These are phyloP conservation scores for Sericinus montela DNA, from an alignment of 2,888 invertebrate species.

Conservation along the genomic window DNA sequence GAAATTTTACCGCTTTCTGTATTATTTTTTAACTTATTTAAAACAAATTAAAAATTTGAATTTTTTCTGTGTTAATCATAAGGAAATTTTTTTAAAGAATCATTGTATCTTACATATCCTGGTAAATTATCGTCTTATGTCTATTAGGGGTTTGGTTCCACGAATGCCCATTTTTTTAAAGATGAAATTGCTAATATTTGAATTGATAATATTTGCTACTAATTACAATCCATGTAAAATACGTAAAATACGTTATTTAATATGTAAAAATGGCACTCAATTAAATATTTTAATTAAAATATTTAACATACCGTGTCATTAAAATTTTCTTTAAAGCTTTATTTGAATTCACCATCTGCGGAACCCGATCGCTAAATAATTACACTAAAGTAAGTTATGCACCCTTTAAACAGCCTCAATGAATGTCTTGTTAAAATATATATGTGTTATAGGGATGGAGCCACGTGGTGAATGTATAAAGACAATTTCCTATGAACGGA, in stretches of 20 bases:
- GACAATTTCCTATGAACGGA: slow-evolving; percentile 57
- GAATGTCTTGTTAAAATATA: slow-evolving; percentile 62
- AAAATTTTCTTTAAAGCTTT: slow-evolving; percentile 54
- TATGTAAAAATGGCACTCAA: slow-evolving; percentile 6
- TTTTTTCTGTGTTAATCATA: too few relatives aligned
- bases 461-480: slow-evolving; percentile 67
- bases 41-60: not conserved
- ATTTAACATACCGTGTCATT: slow-evolving; percentile 55
- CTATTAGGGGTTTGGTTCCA: too few relatives aligned
- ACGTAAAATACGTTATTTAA: too few relatives aligned
- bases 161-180: too few relatives aligned
- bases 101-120: too few relatives aligned
- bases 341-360: slow-evolving; percentile 67
- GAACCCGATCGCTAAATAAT: slow-evolving; percentile 74
- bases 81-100: too few relatives aligned
- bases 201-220: too few relatives aligned
- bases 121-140: too few relatives aligned
- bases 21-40: not conserved
- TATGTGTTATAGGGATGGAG: slow-evolving; percentile 52
- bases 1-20: not conserved
- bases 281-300: slow-evolving; percentile 54
- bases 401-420: slow-evolving; percentile 74
- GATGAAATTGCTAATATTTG: too few relatives aligned
- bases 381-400: slow-evolving; percentile 74
- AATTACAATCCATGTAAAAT: too few relatives aligned